These are phyloP conservation scores for Eurytoma adleriae DNA, from an alignment of 2,888 invertebrate species.

Conservation along the genomic window DNA sequence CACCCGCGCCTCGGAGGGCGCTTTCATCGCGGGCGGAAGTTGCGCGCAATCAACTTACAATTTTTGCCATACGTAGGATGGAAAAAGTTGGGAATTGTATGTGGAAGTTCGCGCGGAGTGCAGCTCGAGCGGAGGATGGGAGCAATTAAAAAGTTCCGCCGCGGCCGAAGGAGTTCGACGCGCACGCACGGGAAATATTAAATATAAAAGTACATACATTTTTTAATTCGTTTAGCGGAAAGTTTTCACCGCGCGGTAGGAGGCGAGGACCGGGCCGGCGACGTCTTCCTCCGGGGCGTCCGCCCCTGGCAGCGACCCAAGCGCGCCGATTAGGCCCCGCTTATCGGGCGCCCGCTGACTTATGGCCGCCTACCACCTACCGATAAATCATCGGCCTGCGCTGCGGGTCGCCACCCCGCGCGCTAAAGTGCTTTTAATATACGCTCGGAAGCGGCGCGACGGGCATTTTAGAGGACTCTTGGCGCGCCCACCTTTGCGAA, in stretches of 20 bases:
- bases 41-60: no score
- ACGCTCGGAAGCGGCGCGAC: background rate
- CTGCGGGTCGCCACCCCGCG: background rate
- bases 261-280: background rate
- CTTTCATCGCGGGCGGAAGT: no score
- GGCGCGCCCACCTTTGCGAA: background rate
- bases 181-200: no score
- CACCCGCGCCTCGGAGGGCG: no score
- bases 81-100: no score
- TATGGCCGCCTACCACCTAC: constrained; percentile 2
- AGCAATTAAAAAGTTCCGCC: no score
- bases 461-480: background rate
- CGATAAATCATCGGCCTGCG: constrained; percentile 46
- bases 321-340: constrained; percentile 49
- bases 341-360: constrained; percentile 34
- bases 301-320: constrained; percentile 53
- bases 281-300: constrained; percentile 6
- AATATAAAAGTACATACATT: no score
- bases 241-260: background rate
- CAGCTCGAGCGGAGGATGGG: no score
- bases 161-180: no score
- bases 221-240: no score
- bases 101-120: no score
- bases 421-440: constrained; percentile 48
- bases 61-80: no score